Base-by-base conservation (phyloP, 2,113 vertebrate genomes). In the Caloenas nicobarica region DNA sequence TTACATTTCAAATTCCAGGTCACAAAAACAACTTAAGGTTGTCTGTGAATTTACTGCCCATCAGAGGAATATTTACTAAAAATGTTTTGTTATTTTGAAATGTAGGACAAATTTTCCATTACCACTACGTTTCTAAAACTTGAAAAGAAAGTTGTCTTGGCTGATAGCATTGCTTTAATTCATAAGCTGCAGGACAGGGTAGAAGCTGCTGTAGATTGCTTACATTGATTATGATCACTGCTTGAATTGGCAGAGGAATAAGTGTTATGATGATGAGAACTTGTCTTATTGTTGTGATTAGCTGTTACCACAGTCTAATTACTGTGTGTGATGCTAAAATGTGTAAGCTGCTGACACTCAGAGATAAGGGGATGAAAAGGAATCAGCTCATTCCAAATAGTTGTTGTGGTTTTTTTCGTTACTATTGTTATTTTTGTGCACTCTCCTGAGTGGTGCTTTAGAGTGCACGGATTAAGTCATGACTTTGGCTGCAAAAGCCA, bases 231-330 rank as follows among this genome's bases (percentile, higher is more conserved):
- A 66, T 79, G 74, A 82, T 87, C 71, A 14, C 40, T 81, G 76
- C 82, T 86, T 96, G 84, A 93, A 92, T 86, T 96, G 94, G 92
- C 95, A 76, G 88, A 95, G 92, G 51, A 91, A 91, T 91, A 93
- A 92, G 89, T 36, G 88, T 88, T 95, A 72, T 25, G 80, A 95
- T 81, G 89, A 91, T 85, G 89, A 85, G 81, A 88, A 91, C 91
- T 96, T 94, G 73, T 95, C 95, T 93, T 85, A 81, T 79, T 92
- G 87, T 92, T 96, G 93, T 95, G 93, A 97, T 95, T 93, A 94
- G 91, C 78, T 86, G 91, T 82, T 96, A 93, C 87, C n/a, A 25
- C 72, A 87, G 74, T 77, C 95, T 96, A 80, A 96, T 95, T 97
- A 93, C 87, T 72, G 70, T 46, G 74, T 23, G 0, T 28, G 87